Percentiles rank a stretch among this genome's conserved stretches.
phyloP scores from a whole-genome alignment of 2,888 invertebrate genomes.

The Epinotia bilunana region DNA sequence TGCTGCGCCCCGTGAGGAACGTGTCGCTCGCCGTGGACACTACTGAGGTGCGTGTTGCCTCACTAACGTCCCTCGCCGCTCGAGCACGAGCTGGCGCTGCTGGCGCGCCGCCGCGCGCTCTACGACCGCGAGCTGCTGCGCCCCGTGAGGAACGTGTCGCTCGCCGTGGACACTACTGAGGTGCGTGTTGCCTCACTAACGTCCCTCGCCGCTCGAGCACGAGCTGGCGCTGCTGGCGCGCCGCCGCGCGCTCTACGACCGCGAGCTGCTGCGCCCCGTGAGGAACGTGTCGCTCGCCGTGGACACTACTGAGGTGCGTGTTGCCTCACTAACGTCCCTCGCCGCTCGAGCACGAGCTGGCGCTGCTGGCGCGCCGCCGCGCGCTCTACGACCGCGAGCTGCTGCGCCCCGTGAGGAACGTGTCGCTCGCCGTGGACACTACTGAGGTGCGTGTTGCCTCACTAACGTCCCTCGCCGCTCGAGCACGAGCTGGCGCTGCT shows the following conservation, averaged over 20 bases:
- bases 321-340: not conserved
- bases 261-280: constrained; percentile 79
- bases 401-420: constrained; percentile 84
- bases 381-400: constrained; percentile 75
- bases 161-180: constrained; percentile 91
- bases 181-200: constrained; percentile 44
- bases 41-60: constrained; percentile 74
- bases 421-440: constrained; percentile 91
- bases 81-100: constrained; percentile 48
- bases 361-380: constrained; percentile 50
- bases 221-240: constrained; percentile 49
- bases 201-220: constrained; percentile 44
- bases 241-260: constrained; percentile 62
- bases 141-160: constrained; percentile 86
- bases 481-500: constrained; percentile 48
- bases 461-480: constrained; percentile 39
- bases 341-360: constrained; percentile 48
- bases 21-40: constrained; percentile 91
- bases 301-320: constrained; percentile 87
- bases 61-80: constrained; percentile 37
- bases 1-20: constrained; percentile 85
- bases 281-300: constrained; percentile 89
- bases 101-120: constrained; percentile 49
- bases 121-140: constrained; percentile 81
- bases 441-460: constrained; percentile 74